Base-by-base conservation (phyloP, 64 coral and sea anemone species). In the Orbicella faveolata region DNA sequence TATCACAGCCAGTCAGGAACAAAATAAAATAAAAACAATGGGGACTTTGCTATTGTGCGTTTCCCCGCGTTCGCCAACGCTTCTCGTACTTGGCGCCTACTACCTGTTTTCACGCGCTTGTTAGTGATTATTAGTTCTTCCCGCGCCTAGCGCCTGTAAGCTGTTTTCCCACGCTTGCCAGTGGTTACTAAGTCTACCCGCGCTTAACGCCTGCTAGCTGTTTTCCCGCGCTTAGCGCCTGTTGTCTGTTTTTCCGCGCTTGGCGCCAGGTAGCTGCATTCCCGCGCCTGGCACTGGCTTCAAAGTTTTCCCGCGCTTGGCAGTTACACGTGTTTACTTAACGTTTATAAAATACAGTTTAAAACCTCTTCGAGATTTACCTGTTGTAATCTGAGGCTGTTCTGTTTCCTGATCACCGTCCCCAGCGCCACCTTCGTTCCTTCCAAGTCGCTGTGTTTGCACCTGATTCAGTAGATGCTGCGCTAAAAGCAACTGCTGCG, bases 381-480 rank as follows among this genome's bases (percentile, higher is more conserved):
- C 95, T 73, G 95, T 91, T 18, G 95, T 93, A 65, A 96, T 94
- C 44, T 84, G 95, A 48, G 77, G 75, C 44, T 91, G 91, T 15
- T 81, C 79, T 55, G 70, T 23, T 15, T 36, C 90, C 4, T 73
- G 7, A 9, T 78, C 74, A 1, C 55, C 80, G 15, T 81, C 87
- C 65, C 62, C 87, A 26, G 30, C 37, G 37, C 66, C 70, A 63
- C 62, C 73, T 52, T 66, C 89, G 64, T 72, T 87, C 20, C 76
- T 79, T 34, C 80, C 92, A 26, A 77, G 78, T 20, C 92, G 63
- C 72, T 94, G 92, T 67, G 92, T 90, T 37, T 96, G 95, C 44
- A 89, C 91, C 19, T 96, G 95, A 52, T 90, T 96, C 33, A 96
- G 65, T 52, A 96, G 66, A 73, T 96, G 95, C 41, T 96, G 95